Evolutionary conservation across 1,140 invertebrate genomes (phyloP).

Genomic region (Pogonus chalceus): DNA sequence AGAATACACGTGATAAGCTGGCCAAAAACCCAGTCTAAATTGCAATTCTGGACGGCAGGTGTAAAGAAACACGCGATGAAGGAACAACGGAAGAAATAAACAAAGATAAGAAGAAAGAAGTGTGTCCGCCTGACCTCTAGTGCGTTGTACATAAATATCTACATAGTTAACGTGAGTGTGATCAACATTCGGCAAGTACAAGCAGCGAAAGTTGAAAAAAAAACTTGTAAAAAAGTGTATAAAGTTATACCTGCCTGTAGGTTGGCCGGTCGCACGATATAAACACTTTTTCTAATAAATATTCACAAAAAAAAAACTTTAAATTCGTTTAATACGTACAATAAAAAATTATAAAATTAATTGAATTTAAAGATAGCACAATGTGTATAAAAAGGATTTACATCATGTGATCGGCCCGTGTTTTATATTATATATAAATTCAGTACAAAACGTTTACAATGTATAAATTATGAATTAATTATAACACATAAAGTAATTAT

Average conservation of each 20-base stretch:
- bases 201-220: too few species aligned
- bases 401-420: background rate
- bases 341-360: too few species aligned
- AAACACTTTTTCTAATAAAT: too few species aligned
- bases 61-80: slow-evolving; percentile 28
- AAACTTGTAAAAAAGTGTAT: too few species aligned
- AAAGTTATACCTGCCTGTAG: too few species aligned
- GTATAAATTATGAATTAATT: slow-evolving; percentile 8
- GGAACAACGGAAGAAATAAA: background rate
- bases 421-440: slow-evolving; percentile 7
- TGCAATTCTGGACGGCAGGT: slow-evolving; percentile 11
- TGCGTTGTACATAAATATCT: background rate
- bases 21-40: slow-evolving; percentile 10
- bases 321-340: too few species aligned
- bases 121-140: background rate
- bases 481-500: background rate
- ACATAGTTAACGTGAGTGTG: too few species aligned
- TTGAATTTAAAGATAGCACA: too few species aligned
- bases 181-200: too few species aligned
- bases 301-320: too few species aligned
- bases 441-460: slow-evolving; percentile 6
- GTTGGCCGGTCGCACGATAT: too few species aligned
- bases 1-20: slow-evolving; percentile 36
- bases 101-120: background rate
- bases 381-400: too few species aligned